These are phyloP conservation scores for Antidorcas marsupialis DNA, from an alignment of 2,113 vertebrate species.

Conservation along the genomic window DNA sequence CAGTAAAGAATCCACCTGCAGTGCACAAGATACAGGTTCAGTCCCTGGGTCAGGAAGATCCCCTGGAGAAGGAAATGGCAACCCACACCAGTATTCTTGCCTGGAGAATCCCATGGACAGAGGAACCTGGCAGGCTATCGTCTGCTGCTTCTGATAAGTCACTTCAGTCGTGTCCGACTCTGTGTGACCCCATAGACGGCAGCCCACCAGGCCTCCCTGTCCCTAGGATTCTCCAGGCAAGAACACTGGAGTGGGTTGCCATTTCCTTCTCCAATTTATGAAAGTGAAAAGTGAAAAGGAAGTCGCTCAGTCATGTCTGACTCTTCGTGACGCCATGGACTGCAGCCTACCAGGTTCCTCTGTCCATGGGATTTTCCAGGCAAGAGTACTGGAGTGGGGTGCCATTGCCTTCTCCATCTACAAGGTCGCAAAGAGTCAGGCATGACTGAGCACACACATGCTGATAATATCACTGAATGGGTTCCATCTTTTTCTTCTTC, in stretches of 20 bases:
- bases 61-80: not conserved
- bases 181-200: no score
- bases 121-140: not conserved
- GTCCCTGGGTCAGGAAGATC: not conserved
- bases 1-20: not conserved
- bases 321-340: no score
- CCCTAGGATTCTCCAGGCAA: no score
- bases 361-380: no score
- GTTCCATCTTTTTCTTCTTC: not conserved
- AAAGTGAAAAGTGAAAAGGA: no score
- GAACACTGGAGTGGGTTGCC: no score
- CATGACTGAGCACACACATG: not conserved
- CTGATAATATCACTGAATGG: not conserved
- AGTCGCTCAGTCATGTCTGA: accelerated
- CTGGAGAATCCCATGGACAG: not conserved
- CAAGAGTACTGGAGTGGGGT: no score
- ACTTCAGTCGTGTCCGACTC: no score
- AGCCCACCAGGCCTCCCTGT: no score
- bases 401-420: not conserved
- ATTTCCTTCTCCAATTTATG: no score
- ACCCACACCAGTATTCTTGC: not conserved
- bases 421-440: not conserved
- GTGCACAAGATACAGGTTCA: accelerated
- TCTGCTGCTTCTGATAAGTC: not conserved
- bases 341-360: no score